These are phyloP conservation scores for Vireo griseus DNA, from an alignment of 2,797 vertebrate genomes.

Conservation along the genomic window DNA sequence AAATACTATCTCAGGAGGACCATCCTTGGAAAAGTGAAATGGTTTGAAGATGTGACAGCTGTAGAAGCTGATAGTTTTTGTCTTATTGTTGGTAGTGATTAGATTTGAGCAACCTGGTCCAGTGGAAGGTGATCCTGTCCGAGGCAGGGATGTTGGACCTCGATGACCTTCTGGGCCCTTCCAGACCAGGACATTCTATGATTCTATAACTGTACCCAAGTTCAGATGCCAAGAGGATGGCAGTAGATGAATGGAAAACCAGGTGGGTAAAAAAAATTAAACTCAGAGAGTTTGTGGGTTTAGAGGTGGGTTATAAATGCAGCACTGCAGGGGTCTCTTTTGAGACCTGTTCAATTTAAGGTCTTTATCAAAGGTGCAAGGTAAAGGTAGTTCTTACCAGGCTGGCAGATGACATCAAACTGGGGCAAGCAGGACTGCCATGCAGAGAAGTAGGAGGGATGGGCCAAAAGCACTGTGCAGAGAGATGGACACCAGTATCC, in stretches of 20 bases:
- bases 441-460: neutral
- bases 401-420: neutral
- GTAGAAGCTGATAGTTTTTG: neutral
- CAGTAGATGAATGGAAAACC: neutral
- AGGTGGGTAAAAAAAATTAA: neutral
- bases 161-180: neutral
- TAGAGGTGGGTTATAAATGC: neutral
- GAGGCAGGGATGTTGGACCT: neutral
- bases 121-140: neutral
- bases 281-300: neutral
- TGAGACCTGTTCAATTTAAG: neutral
- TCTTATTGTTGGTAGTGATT: neutral
- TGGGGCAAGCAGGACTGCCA: neutral
- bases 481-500: neutral
- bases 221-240: neutral
- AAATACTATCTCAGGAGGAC: neutral
- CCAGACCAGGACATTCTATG: neutral
- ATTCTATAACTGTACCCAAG: neutral
- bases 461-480: neutral
- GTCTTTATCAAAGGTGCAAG: neutral
- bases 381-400: neutral
- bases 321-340: neutral
- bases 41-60: neutral
- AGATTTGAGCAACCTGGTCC: neutral
- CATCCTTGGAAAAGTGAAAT: neutral